Evolutionary conservation across 2,797 vertebrate species (phyloP).

Genomic region (Sebastes diploproa): DNA sequence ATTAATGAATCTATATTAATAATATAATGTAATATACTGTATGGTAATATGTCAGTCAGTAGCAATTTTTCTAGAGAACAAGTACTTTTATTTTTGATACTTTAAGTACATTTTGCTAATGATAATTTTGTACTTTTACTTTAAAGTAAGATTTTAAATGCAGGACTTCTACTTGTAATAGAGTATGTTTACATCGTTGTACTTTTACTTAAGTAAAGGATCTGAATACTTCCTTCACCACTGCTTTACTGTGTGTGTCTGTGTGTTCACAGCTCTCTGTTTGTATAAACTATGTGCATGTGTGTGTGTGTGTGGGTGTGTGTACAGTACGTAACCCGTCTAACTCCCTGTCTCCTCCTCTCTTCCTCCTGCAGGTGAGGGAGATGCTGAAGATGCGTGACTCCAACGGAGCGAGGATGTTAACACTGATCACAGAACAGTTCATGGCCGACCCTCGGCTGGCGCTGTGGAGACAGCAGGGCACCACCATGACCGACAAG

Average conservation of each 20-base stretch:
- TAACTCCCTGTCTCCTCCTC: slow-evolving; percentile 7
- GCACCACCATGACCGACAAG: slow-evolving; percentile 99
- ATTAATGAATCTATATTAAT: too few species aligned
- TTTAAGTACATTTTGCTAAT: too few species aligned
- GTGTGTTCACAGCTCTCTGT: neutral
- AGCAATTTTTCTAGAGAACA: too few species aligned
- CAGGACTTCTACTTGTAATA: too few species aligned
- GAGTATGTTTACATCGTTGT: too few species aligned
- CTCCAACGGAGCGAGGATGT: slow-evolving; percentile 97
- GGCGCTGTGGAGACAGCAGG: slow-evolving; percentile 96
- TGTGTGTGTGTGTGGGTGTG: neutral
- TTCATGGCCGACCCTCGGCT: slow-evolving; percentile 99
- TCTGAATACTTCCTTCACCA: too few species aligned
- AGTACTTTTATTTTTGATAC: too few species aligned
- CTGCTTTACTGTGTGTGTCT: neutral
- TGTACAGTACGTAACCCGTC: neutral
- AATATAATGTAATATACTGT: too few species aligned
- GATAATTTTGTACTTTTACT: too few species aligned
- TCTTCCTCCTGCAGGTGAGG: slow-evolving; percentile 86
- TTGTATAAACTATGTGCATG: slow-evolving; percentile 2
- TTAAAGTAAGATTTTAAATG: too few species aligned
- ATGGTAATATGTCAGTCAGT: too few species aligned
- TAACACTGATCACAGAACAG: slow-evolving; percentile 98
- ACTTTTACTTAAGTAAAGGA: too few species aligned
- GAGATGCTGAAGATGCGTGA: slow-evolving; percentile 99